Percentiles rank a stretch among this genome's conserved stretches.
Evolutionary conservation across 2,888 invertebrate species (phyloP).

Genomic region (Tuta absoluta): DNA sequence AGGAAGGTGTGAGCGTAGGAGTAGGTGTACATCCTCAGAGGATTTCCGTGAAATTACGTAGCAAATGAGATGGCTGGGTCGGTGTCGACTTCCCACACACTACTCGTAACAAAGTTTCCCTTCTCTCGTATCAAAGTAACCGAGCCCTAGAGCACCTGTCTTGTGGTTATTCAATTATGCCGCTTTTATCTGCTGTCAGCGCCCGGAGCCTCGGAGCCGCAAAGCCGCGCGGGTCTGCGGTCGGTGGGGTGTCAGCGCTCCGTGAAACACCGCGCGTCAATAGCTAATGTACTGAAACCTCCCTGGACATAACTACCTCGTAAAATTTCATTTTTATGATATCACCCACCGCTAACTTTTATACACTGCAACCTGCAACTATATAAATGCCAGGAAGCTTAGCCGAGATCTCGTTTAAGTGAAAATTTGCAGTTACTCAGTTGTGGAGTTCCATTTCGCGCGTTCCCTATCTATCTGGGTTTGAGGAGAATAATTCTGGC

Average conservation of each 20-base stretch:
- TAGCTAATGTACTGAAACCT: constrained; percentile 43
- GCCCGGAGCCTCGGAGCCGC: constrained; percentile 27
- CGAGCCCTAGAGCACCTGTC: constrained; percentile 41
- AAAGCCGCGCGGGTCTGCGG: constrained; percentile 11
- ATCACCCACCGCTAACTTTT: constrained; percentile 22
- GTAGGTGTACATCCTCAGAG: background rate
- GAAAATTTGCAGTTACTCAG: constrained; percentile 16
- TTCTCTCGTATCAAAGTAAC: constrained; percentile 42
- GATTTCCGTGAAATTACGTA: constrained; percentile 17
- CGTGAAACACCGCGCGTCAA: constrained; percentile 40
- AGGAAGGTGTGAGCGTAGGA: background rate
- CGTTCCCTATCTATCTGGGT: constrained; percentile 2
- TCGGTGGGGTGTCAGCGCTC: constrained; percentile 20
- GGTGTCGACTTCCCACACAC: constrained; percentile 18
- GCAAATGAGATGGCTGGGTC: constrained; percentile 5
- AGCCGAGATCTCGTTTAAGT: constrained; percentile 2
- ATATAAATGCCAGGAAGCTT: constrained; percentile 1
- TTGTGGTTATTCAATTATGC: constrained; percentile 50
- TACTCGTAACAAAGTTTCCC: constrained; percentile 36
- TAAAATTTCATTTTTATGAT: constrained; percentile 34
- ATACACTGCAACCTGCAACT: constrained; percentile 10
- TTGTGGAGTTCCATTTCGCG: background rate
- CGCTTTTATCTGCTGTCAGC: constrained; percentile 33
- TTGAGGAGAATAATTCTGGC: constrained; percentile 4
- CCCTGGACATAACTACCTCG: constrained; percentile 38